A percentile compares a stretch with the other conserved stretches of the same genome.
Conservation (phyloP, 2,888 invertebrate species). For the Perizoma affinitatum region DNA sequence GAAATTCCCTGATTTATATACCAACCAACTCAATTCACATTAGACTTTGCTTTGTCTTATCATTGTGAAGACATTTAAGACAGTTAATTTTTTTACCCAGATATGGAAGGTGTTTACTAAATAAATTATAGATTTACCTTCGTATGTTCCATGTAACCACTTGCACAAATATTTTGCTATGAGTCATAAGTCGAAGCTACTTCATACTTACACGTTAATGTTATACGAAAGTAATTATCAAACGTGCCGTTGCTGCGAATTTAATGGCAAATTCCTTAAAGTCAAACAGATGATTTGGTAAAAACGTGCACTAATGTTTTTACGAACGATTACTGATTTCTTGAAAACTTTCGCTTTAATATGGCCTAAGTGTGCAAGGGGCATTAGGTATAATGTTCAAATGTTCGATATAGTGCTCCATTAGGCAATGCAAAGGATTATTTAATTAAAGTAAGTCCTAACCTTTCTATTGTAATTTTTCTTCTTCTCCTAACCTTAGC, state of each 20-base stretch:
- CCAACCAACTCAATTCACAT: too few species aligned
- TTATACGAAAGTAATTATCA: conserved; percentile 29
- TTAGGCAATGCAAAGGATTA: too few species aligned
- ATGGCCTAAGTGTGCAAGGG: not conserved
- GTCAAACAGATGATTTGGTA: conserved; percentile 11
- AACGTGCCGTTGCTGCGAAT: conserved; percentile 30
- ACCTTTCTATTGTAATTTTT: too few species aligned
- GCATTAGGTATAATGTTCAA: too few species aligned
- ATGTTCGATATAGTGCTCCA: too few species aligned
- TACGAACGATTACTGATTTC: not conserved
- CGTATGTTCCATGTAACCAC: not conserved
- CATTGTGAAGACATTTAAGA: too few species aligned
- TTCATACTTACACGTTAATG: conserved; percentile 27
- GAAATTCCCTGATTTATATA: too few species aligned
- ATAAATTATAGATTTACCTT: not conserved
- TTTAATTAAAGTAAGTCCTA: too few species aligned
- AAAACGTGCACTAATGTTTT: conserved; percentile 4
- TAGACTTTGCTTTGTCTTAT: too few species aligned
- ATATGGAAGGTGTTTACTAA: not conserved
- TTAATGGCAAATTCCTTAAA: conserved; percentile 29
- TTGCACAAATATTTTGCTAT: conserved; percentile 12
- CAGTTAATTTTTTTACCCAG: too few species aligned
- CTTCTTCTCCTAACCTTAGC: too few species aligned
- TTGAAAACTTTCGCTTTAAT: not conserved
- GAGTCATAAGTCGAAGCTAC: conserved; percentile 27